phyloP scores from a whole-genome alignment of 2,113 vertebrate species.

The Macheiramphus alcinus region DNA sequence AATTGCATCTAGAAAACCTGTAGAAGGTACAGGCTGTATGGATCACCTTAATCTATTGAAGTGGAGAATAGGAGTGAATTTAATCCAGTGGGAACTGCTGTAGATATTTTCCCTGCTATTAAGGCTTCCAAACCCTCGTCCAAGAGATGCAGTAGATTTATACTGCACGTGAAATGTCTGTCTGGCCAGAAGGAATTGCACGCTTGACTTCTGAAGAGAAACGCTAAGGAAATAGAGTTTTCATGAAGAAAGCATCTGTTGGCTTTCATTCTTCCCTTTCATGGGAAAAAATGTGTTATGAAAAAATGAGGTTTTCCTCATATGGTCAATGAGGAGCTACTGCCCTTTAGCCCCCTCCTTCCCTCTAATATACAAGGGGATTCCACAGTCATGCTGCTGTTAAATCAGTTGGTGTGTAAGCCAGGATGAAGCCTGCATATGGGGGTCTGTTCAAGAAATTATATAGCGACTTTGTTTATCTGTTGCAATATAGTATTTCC shows the following conservation, averaged over 20 bases:
- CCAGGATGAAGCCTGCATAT: background rate
- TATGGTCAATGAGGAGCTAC: slow-evolving; percentile 24
- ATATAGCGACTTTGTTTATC: background rate
- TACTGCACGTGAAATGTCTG: slow-evolving; percentile 3
- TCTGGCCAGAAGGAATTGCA: slow-evolving; percentile 55
- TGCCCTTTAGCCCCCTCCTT: background rate
- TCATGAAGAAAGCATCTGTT: slow-evolving; percentile 53
- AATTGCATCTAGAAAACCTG: background rate
- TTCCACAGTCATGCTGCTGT: background rate
- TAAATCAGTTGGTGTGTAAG: background rate
- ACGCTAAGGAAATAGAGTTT: slow-evolving; percentile 35
- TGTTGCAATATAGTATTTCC: background rate
- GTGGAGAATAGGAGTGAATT: background rate
- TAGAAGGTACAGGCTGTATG: background rate
- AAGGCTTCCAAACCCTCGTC: slow-evolving; percentile 20
- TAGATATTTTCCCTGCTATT: background rate
- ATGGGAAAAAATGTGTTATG: slow-evolving; percentile 38
- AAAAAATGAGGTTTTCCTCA: slow-evolving; percentile 47
- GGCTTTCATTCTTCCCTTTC: slow-evolving; percentile 43
- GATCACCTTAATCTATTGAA: background rate
- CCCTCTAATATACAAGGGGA: background rate
- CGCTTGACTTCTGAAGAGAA: slow-evolving; percentile 40
- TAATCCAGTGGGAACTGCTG: background rate
- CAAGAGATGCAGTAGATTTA: slow-evolving; percentile 20
- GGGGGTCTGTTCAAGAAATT: background rate